Conservation (phyloP, 2,888 invertebrate species). For the Pandemis heparana region DNA sequence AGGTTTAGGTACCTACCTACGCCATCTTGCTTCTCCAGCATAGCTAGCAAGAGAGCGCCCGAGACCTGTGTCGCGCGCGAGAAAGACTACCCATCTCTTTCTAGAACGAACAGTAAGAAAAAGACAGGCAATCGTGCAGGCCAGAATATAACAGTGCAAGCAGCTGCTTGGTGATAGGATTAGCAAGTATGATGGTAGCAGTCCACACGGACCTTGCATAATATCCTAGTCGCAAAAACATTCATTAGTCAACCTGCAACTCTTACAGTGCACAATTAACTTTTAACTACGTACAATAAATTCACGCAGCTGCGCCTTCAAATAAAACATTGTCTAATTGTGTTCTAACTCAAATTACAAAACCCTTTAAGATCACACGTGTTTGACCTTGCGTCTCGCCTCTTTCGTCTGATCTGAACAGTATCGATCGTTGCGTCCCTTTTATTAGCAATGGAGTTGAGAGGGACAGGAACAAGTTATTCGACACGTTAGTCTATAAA, state of each 20-base stretch:
- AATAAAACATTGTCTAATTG: slow-evolving; percentile 48
- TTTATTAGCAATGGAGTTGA: not conserved
- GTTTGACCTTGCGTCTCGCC: slow-evolving; percentile 30
- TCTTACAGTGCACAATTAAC: not conserved
- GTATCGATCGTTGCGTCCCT: slow-evolving; percentile 1
- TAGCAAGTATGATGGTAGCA: not conserved
- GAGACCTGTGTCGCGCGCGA: no score
- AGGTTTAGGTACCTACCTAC: no score
- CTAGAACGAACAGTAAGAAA: no score
- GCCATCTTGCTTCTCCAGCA: no score
- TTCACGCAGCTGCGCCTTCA: slow-evolving; percentile 34
- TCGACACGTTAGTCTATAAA: not conserved
- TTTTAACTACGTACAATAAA: slow-evolving; percentile 10
- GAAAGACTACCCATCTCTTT: no score
- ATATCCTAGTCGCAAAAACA: no score
- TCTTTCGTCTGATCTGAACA: slow-evolving; percentile 1
- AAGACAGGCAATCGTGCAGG: no score
- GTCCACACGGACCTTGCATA: no score
- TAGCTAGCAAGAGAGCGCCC: no score
- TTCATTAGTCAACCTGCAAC: not conserved
- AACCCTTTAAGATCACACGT: slow-evolving; percentile 41
- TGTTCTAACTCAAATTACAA: slow-evolving; percentile 62
- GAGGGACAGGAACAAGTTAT: not conserved
- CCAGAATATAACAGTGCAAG: no score
- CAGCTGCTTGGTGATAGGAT: no score